Evolutionary conservation across 2,888 invertebrate genomes (phyloP).

Genomic region (Dromius quadrimaculatus): DNA sequence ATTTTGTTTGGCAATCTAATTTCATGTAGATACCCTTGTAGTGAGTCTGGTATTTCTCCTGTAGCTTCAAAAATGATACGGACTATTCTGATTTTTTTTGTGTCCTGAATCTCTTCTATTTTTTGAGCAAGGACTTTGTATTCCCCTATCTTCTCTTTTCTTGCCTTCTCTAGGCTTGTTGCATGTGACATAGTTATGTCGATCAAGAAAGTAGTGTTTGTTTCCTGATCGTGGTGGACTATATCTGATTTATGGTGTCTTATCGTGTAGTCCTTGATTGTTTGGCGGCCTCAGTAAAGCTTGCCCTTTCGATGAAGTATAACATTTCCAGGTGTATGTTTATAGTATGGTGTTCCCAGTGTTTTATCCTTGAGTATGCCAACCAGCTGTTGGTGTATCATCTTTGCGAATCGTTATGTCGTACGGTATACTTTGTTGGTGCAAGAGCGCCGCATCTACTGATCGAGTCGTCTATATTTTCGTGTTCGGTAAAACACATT

Average conservation of each 20-base stretch:
- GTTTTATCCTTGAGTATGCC: conserved; percentile 4
- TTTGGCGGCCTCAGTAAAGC: conserved; percentile 48
- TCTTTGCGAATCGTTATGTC: conserved; percentile 51
- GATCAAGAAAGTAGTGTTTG: background rate
- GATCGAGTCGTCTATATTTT: too few species aligned
- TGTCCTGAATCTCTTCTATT: too few species aligned
- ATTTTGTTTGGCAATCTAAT: too few species aligned
- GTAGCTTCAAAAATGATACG: too few species aligned
- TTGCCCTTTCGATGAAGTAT: conserved; percentile 24
- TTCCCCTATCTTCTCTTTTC: too few species aligned
- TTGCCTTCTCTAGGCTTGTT: background rate
- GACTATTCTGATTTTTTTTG: too few species aligned
- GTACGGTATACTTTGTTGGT: conserved; percentile 49
- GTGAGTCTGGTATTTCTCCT: too few species aligned
- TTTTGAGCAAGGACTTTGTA: too few species aligned
- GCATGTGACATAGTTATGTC: background rate
- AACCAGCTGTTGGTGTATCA: conserved; percentile 41
- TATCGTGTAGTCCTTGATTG: conserved; percentile 49
- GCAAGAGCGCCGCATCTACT: too few species aligned
- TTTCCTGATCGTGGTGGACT: conserved; percentile 17
- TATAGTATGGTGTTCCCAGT: conserved; percentile 40
- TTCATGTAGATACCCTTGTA: too few species aligned
- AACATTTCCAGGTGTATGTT: conserved; percentile 41
- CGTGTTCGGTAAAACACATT: too few species aligned
- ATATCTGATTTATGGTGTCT: conserved; percentile 54